These are phyloP conservation scores for Laothoe populi DNA, from an alignment of 2,888 invertebrate genomes.

Conservation along the genomic window DNA sequence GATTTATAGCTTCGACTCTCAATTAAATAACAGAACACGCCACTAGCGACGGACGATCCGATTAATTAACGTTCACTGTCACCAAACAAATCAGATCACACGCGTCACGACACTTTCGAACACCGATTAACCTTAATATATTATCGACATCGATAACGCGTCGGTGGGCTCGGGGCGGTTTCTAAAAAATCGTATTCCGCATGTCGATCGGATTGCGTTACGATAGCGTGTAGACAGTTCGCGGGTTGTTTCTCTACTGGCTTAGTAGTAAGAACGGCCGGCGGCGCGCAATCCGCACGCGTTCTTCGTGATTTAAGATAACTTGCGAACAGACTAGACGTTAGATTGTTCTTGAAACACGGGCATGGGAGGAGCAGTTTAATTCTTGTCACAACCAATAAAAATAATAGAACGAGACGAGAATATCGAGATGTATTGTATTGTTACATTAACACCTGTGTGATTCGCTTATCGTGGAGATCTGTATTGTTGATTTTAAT, in stretches of 20 bases:
- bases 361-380: constrained; percentile 21
- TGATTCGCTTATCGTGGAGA: too few relatives aligned
- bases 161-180: constrained; percentile 40
- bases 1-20: constrained; percentile 13
- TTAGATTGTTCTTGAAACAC: constrained; percentile 29
- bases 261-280: constrained; percentile 41
- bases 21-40: neutral
- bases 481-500: too few relatives aligned
- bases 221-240: constrained; percentile 67
- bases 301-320: constrained; percentile 64
- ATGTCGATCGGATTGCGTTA: constrained; percentile 42
- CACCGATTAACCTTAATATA: constrained; percentile 48
- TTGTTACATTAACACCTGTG: neutral
- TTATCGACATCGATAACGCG: constrained; percentile 45
- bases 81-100: constrained; percentile 44
- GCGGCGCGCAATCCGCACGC: constrained; percentile 25
- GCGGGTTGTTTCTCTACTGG: constrained; percentile 70
- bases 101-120: constrained; percentile 50
- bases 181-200: constrained; percentile 43
- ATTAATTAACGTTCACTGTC: constrained; percentile 48
- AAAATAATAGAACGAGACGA: constrained; percentile 12
- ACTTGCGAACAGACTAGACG: constrained; percentile 54
- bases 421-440: neutral
- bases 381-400: constrained; percentile 10
- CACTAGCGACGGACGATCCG: constrained; percentile 39